These are phyloP conservation scores for Coenonympha glycerion DNA, from an alignment of 2,888 invertebrate species.

Conservation along the genomic window DNA sequence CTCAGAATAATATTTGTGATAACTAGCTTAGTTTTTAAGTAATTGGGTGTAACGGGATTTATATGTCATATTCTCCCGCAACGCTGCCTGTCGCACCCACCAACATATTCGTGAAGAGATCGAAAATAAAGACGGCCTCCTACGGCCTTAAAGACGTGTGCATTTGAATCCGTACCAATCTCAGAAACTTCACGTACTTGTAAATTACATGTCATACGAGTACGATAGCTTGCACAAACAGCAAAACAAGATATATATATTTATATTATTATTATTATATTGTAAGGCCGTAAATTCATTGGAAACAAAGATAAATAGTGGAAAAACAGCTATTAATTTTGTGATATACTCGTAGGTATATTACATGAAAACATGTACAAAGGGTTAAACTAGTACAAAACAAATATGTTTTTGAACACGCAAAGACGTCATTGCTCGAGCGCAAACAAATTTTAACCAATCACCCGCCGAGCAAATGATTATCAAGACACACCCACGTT, in stretches of 20 bases:
- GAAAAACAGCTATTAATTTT: constrained; percentile 52
- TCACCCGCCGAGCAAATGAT: constrained; percentile 44
- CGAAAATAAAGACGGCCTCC: too few species aligned
- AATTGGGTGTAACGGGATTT: too few species aligned
- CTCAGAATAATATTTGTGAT: too few species aligned
- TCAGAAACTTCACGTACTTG: constrained; percentile 1
- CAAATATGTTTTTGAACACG: constrained; percentile 66
- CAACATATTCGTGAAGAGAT: too few species aligned
- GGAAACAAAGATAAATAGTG: constrained; percentile 69
- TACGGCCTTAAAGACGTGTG: too few species aligned
- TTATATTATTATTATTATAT: too few species aligned
- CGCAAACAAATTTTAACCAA: constrained; percentile 36
- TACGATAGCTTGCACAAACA: constrained; percentile 35
- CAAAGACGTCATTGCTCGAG: constrained; percentile 55
- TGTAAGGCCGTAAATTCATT: constrained; percentile 66
- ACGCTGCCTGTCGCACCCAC: too few species aligned
- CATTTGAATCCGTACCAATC: neutral
- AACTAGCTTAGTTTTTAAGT: too few species aligned
- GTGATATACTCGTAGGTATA: constrained; percentile 40
- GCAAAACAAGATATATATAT: constrained; percentile 41
- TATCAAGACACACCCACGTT: constrained; percentile 70
- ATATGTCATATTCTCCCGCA: too few species aligned
- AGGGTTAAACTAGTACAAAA: constrained; percentile 46
- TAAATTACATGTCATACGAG: constrained; percentile 10
- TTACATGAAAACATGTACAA: constrained; percentile 59